Percentiles rank a stretch among this genome's conserved stretches.
Conservation (phyloP, 2,888 invertebrate genomes). For the Amphipyra berbera region DNA sequence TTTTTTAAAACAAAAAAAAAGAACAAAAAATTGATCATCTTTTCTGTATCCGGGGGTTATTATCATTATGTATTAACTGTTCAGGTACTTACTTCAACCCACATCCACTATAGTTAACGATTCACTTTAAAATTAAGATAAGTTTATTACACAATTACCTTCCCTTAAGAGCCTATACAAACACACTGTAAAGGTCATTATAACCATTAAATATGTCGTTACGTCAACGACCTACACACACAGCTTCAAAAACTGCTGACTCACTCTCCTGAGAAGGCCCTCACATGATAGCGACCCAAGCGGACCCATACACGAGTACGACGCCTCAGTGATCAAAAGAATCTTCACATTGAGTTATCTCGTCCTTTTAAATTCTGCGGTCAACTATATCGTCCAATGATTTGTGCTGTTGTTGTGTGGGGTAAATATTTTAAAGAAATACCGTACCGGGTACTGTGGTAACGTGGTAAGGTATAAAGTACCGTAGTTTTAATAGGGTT, state of each 20-base stretch:
- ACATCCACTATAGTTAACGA: too few relatives aligned
- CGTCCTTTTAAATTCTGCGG: conserved; percentile 63
- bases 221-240: conserved; percentile 1
- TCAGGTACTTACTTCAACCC: too few relatives aligned
- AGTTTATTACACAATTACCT: conserved; percentile 1
- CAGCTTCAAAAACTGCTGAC: conserved; percentile 21
- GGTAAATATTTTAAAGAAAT: conserved; percentile 36
- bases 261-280: conserved; percentile 27
- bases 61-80: too few relatives aligned
- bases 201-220: conserved; percentile 1
- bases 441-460: too few relatives aligned
- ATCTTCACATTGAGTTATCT: conserved; percentile 62
- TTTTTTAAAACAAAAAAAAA: too few relatives aligned
- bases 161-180: neutral
- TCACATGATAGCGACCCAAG: conserved; percentile 10
- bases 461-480: too few relatives aligned
- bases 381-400: conserved; percentile 50
- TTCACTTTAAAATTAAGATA: conserved; percentile 9
- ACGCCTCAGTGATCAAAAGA: conserved; percentile 79
- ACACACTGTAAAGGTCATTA: neutral
- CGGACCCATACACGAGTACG: conserved; percentile 31
- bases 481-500: conserved; percentile 4
- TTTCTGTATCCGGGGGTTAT: too few relatives aligned
- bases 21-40: too few relatives aligned
- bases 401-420: conserved; percentile 46